Percentiles rank a stretch among this genome's conserved stretches.
phyloP scores from a whole-genome alignment of 2,113 vertebrate species.

The Mugil cephalus region DNA sequence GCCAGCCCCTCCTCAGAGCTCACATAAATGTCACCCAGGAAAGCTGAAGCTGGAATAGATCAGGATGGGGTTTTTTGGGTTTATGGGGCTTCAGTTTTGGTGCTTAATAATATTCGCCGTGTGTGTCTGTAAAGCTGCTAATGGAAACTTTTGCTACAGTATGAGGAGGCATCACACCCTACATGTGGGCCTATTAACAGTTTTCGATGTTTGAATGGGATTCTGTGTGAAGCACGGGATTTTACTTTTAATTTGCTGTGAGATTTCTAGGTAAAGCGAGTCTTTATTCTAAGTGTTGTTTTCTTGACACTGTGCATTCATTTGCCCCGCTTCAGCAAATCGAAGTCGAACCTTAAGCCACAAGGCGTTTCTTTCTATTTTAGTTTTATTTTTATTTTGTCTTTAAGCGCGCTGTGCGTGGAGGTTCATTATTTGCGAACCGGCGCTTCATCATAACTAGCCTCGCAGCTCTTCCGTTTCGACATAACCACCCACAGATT shows the following conservation, averaged over 20 bases:
- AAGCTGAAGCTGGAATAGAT: constrained; percentile 33
- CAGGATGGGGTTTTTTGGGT: constrained; percentile 19
- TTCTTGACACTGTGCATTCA: constrained; percentile 8
- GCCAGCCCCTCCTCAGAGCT: constrained; percentile 28
- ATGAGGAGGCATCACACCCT: constrained; percentile 10
- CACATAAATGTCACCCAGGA: constrained; percentile 63
- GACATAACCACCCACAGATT: constrained; percentile 39
- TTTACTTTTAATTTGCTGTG: background rate
- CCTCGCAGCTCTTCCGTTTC: constrained; percentile 17
- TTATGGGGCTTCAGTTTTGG: constrained; percentile 21
- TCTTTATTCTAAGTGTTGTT: background rate
- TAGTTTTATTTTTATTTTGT: too few species aligned
- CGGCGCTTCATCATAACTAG: constrained; percentile 11
- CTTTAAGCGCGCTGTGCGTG: background rate
- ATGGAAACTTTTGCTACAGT: constrained; percentile 20
- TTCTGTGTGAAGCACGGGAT: constrained; percentile 1
- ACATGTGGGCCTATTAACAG: constrained; percentile 2
- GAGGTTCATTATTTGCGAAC: background rate
- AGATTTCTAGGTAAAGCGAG: constrained; percentile 2
- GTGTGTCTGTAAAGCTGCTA: background rate
- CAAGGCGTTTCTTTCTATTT: constrained; percentile 3
- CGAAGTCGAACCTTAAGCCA: background rate
- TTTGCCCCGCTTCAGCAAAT: background rate
- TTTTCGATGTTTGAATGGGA: background rate
- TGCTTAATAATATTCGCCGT: constrained; percentile 38